phyloP scores from a whole-genome alignment of 1,140 invertebrate genomes.

The Drosophila parvula region DNA sequence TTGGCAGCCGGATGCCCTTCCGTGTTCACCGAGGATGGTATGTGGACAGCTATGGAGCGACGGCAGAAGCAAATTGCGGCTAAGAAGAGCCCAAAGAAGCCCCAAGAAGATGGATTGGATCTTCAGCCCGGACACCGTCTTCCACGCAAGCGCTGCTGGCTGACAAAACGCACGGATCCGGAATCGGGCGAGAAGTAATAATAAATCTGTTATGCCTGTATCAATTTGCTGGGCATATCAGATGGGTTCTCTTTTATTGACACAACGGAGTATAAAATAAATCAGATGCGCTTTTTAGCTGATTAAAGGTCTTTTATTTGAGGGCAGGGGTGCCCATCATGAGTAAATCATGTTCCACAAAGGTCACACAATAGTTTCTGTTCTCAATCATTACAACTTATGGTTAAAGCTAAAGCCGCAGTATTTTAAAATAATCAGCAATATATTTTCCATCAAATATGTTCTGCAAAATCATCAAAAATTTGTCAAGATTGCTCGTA shows the following conservation, averaged over 20 bases:
- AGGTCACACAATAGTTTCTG: no score
- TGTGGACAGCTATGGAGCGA: slow-evolving; percentile 9
- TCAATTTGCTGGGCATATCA: no score
- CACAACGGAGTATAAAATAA: not conserved
- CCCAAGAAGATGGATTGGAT: not conserved
- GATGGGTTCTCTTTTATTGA: not conserved
- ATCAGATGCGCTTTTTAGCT: no score
- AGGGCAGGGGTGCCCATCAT: no score
- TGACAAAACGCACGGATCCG: not conserved
- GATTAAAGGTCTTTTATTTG: not conserved
- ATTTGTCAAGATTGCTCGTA: no score
- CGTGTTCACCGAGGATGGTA: slow-evolving; percentile 24
- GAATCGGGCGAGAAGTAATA: not conserved
- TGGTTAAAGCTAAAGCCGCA: no score
- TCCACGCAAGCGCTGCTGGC: slow-evolving; percentile 34
- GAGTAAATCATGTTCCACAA: no score
- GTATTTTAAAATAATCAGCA: no score
- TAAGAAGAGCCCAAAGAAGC: not conserved
- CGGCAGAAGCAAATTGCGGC: not conserved
- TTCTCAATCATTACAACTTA: no score
- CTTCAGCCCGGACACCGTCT: not conserved
- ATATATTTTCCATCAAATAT: no score
- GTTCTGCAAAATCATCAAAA: no score
- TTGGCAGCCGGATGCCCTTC: slow-evolving; percentile 11
- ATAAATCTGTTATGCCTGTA: not conserved